Percentiles rank a stretch among this genome's conserved stretches.
Evolutionary conservation across 2,888 invertebrate genomes (phyloP).

Genomic region (Odontocolon sp.): DNA sequence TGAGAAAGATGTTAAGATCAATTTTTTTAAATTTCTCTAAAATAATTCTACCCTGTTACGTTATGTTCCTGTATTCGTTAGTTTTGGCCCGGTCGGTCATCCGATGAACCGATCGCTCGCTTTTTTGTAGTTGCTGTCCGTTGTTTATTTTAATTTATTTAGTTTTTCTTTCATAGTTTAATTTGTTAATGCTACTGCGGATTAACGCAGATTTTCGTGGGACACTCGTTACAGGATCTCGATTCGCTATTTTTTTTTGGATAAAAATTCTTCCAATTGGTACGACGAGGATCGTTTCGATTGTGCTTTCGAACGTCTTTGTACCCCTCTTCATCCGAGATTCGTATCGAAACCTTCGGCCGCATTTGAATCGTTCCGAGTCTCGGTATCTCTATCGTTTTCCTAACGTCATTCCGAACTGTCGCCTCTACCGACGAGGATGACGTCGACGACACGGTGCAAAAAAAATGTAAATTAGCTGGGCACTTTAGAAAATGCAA

Average conservation of each 20-base stretch:
- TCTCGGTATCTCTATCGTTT: neutral
- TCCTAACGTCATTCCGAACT: conserved; percentile 5
- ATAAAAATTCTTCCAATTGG: conserved; percentile 35
- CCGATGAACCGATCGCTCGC: neutral
- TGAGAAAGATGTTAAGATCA: neutral
- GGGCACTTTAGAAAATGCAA: conserved; percentile 47
- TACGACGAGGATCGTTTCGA: conserved; percentile 42
- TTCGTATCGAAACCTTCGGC: conserved; percentile 19
- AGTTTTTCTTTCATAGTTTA: conserved; percentile 10
- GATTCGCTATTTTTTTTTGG: conserved; percentile 36
- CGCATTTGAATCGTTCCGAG: neutral
- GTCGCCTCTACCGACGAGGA: neutral
- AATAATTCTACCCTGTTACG: conserved; percentile 49
- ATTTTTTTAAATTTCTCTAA: conserved; percentile 31
- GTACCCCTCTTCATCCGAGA: conserved; percentile 13
- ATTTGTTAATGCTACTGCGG: conserved; percentile 19
- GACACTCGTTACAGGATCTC: conserved; percentile 16
- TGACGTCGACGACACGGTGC: conserved; percentile 12
- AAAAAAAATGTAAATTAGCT: conserved; percentile 31
- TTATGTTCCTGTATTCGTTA: conserved; percentile 33
- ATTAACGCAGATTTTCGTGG: conserved; percentile 46
- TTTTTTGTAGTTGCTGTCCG: too few species aligned
- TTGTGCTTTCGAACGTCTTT: conserved; percentile 45
- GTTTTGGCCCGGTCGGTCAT: conserved; percentile 25
- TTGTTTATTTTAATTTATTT: too few species aligned